Evolutionary conservation across 2,113 vertebrate genomes (phyloP), one percentile per base, ranked within the genome.

Genomic region (Butorides virescens): DNA sequence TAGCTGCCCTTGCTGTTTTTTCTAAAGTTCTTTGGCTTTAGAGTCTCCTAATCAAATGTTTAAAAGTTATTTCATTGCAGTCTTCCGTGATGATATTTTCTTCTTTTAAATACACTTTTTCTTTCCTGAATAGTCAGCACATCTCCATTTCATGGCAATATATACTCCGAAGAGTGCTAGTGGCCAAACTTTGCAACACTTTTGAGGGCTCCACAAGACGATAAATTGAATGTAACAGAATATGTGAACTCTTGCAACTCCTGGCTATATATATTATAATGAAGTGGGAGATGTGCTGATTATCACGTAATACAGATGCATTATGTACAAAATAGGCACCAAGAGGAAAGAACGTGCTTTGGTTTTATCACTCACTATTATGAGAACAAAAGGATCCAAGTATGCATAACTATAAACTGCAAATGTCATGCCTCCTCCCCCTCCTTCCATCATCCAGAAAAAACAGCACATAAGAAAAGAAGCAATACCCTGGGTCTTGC

Each of bases 251-350:
- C 52, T 34, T 77, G 70, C 32, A 56, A 84, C 53, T 95, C 49
- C 27, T 93, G 72, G 37, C 26, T 88, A 67, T 94, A 74, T 73
- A 91, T 74, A 94, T 81, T 83, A 72, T 58, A 83, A 90, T 92
- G 95, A 97, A 97, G 75, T 70, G 80, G 75, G 90, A 95, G 94
- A 96, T 93, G 94, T 95, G 85, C 95, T 97, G 92, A 98, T 98
- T 97, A 97, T 95, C 96, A 96, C 87, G 88, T 97, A 98, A 94
- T 91, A 83, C 77, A 97, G 95, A 88, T 72, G 46, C 70, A 94
- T 97, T 98, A 88, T 92, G 53, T 92, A 72, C 90, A 79, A 93
- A 97, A 97, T 81, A 96, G 88, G 75, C 73, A 94, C 63, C 93
- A 59, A 92, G 97, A 96, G 97, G 86, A 93, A 96, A 92, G 63